Base-by-base conservation (phyloP, 2,888 invertebrate species). In the Barypeithes pellucidus region DNA sequence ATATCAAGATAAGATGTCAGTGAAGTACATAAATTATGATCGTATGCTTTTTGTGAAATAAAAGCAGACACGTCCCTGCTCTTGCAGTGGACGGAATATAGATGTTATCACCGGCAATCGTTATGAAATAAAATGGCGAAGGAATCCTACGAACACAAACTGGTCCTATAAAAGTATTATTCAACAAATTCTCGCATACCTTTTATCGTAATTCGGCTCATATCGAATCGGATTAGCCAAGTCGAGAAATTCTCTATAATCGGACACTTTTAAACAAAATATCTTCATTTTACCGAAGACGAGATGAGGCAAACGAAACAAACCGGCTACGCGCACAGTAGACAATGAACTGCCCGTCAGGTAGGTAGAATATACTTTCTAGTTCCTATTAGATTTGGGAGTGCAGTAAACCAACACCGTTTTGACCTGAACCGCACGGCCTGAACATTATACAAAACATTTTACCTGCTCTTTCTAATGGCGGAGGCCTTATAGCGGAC, bases 391-490 rank as follows among this genome's bases (percentile, higher is more conserved):
- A 68, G 50, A 39, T 47, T 47, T 59, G 50, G 61, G 68, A 61
- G 20, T 36, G 33, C 22, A 60, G 18, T 52, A 39, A 47, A 39
- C 39, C 22, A 52, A 16, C 22, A 61, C 61, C 61, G 59, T 68
- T 60, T 68, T 68, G 59, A 67, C 67, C 68, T 68, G 68, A 39
- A 45, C 67, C 39, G 3, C 12, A 39, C 29, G 9, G 29, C n/a
- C 68, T 61, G 68, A 50, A 36, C 61, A 14, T 60, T 60, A 29
- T 29, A 59, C 41, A 59, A 67, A 60, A 45, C 14, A 59, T 50
- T 61, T 39, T 68, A 68, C 68, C 68, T 68, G 68, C 61, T 68
- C 59, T 60, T 60, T 45, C 47, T 67, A 59, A 43, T 57, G 57
- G 14, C 18, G 4, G 8, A 47, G 29, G 24, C 14, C 50, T 45